These are phyloP conservation scores for Hemichromis elongatus DNA, from an alignment of 2,113 vertebrate genomes.

Conservation along the genomic window DNA sequence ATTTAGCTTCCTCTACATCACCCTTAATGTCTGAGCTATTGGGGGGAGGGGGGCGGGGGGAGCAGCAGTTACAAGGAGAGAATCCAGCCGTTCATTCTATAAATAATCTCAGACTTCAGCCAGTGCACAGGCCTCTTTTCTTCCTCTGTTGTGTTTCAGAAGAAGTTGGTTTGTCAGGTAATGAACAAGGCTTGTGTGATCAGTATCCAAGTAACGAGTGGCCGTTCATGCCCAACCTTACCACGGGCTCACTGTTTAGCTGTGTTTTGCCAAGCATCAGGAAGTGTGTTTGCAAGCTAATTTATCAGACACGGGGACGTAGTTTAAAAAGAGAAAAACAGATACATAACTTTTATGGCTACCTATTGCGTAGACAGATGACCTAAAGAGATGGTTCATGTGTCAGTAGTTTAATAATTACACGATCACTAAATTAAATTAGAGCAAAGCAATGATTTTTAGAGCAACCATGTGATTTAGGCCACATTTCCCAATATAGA, in stretches of 20 bases:
- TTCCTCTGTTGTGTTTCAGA: background rate
- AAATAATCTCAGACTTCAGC: background rate
- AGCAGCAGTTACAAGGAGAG: background rate
- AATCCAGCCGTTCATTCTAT: background rate
- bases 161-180: background rate
- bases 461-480: conserved; percentile 35
- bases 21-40: conserved; percentile 14
- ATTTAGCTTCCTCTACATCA: background rate
- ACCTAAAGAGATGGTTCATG: background rate
- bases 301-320: background rate
- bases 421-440: conserved; percentile 5
- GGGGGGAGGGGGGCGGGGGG: too few species aligned
- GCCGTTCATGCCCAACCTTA: background rate
- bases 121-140: background rate
- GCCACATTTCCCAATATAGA: conserved; percentile 36
- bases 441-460: conserved; percentile 21
- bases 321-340: background rate
- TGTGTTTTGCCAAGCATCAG: background rate
- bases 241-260: background rate
- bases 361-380: background rate
- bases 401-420: background rate
- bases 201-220: conserved; percentile 7
- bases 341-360: background rate
- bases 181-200: conserved; percentile 19
- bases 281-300: conserved; percentile 14